Evolutionary conservation across 2,888 invertebrate species (phyloP), one percentile per base, ranked within the genome.

Genomic region (Merodon equestris): DNA sequence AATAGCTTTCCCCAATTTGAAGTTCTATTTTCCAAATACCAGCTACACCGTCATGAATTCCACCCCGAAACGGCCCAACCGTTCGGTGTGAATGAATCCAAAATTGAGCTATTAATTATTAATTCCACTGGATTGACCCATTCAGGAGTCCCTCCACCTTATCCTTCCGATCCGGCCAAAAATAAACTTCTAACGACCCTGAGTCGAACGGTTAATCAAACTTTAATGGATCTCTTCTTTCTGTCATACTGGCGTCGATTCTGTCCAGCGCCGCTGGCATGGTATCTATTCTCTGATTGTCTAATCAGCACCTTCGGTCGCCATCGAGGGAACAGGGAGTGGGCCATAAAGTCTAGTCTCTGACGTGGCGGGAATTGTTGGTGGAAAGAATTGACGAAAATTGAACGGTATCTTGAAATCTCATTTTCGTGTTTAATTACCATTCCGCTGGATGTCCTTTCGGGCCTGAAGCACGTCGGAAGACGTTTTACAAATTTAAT

Each of bases 401-500:
- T 61, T 61, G 48, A 56, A 71, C 61, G 18, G 56, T 61, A 71
- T 71, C 71, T 27, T 56, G 50, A 27, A 27, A 27, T 27, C 27
- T 27, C 7, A 2, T 7, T 27, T 56, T 71, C 56, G 71, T 63
- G 71, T 71, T 71, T 71, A 71, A 71, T 71, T 71, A 71, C 71
- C 71, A 54, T 54, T 61, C 47, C 58, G 14, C 19, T 17, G 42
- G 36, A 17, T 12, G 9, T 14, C 42, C 2, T 18, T 42, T 27
- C 45, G 0, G 2, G 14, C 0, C 27, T 9, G 9, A 10, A 2
- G 34, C 44, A n/a, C 17, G 4, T 13, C 34, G 36, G 38, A 63
- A 63, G 71, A 63, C 71, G 47, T 71, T 71, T 61, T 56, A 47
- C 42, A 60, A 71, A 61, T 71, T 71, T 71, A 71, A 71, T 71